phyloP scores from a whole-genome alignment of 2,888 invertebrate species.

The Noctua fimbriata region DNA sequence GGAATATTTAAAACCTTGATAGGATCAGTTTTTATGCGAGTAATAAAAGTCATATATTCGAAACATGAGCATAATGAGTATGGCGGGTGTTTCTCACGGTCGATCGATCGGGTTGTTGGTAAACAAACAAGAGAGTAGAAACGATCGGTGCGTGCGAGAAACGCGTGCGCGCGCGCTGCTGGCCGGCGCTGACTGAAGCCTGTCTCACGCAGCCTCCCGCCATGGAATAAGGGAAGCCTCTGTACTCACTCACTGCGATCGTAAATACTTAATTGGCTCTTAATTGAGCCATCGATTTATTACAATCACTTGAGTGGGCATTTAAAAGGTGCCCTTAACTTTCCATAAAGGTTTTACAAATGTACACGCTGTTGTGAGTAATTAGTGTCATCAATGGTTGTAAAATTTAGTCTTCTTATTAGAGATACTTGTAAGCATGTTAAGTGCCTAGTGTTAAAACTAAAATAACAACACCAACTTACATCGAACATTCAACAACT shows the following conservation, averaged over 20 bases:
- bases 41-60: conserved; percentile 67
- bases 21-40: conserved; percentile 71
- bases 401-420: background rate
- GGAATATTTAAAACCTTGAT: conserved; percentile 78
- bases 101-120: conserved; percentile 77
- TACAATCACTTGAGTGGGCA: conserved; percentile 35
- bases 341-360: background rate
- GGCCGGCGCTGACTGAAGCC: conserved; percentile 87
- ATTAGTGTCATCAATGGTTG: background rate
- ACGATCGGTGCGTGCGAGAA: conserved; percentile 67
- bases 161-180: conserved; percentile 88
- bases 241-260: conserved; percentile 57
- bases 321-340: conserved; percentile 20
- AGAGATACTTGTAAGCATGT: background rate
- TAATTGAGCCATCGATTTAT: conserved; percentile 59
- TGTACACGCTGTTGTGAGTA: background rate
- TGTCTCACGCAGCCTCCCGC: conserved; percentile 84
- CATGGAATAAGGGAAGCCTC: conserved; percentile 77
- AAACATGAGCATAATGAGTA: conserved; percentile 68
- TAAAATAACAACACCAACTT: background rate
- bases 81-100: conserved; percentile 72
- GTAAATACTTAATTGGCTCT: conserved; percentile 66
- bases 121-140: conserved; percentile 79
- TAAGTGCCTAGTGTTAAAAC: background rate
- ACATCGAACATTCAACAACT: conserved; percentile 1